Evolutionary conservation across 1,140 invertebrate genomes (phyloP), one percentile per base, ranked within the genome.

Genomic region (Pseudomyrmex concolor): DNA sequence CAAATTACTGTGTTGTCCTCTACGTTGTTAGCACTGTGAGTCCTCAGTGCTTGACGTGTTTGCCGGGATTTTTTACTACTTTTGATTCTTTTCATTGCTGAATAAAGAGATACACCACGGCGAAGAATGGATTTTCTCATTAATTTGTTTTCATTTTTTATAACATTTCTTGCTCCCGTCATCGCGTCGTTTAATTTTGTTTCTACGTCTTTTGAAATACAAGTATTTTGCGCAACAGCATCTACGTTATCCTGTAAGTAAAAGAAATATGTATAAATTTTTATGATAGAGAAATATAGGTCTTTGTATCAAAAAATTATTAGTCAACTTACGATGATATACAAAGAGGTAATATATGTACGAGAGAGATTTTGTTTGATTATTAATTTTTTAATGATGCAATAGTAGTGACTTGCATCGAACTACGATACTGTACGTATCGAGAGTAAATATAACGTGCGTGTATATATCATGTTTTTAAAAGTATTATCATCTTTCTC

Each of bases 41-140:
- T 91, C 73, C 92, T 93, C 17, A 87, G 13, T 1, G 78, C 76
- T 71, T 89, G 92, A 63, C 91, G 91, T 12, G 89, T 86, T 60
- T 89, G 91, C n/a, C 86, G 74, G 7, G 89, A 59, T 43, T 91
- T 92, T 62, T 91, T 92, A 17, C 54, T 90, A 48, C 63, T 88
- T 63, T 89, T 92, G 9, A 89, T 89, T 78, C 89, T 90, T 66
- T 90, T 93, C 2, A 92, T 81, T 13, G 85, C 83, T 2, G 87
- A 86, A 25, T 90, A 92, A 60, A 91, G 68, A 17, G 87, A 89
- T 4, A 88, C 83, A 0, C 85, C 83, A 12, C 89, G 86, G 8
- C 90, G 89, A 15, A 90, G 66, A 2, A 91, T 90, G 17, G 88
- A 90, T 17, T 89, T 91, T 43, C 85, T 90, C 15, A 85, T 51